A percentile compares a stretch with the other conserved stretches of the same genome.
These are phyloP conservation scores for Drosophila insularis DNA, from an alignment of 1,140 invertebrate genomes.

Conservation along the genomic window DNA sequence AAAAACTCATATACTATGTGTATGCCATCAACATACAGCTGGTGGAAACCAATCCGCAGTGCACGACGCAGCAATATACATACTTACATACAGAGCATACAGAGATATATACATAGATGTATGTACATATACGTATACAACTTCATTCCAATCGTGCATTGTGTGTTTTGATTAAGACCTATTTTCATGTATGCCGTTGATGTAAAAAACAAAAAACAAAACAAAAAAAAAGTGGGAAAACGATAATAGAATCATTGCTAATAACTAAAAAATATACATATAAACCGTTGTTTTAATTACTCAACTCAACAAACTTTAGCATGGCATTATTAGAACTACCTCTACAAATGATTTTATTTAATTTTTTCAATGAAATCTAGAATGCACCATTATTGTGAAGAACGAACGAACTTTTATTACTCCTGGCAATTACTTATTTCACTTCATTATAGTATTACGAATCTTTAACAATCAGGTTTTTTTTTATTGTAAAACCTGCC, in stretches of 20 bases:
- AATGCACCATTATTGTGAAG: no score
- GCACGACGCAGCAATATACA: conserved; percentile 19
- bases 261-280: conserved; percentile 27
- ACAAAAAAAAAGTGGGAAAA: conserved; percentile 28
- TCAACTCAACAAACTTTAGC: not conserved
- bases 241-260: conserved; percentile 70
- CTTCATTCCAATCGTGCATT: conserved; percentile 58
- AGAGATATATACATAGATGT: conserved; percentile 49
- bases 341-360: no score
- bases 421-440: no score
- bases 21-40: conserved; percentile 52
- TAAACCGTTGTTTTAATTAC: conserved; percentile 25
- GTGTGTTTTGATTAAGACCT: conserved; percentile 45
- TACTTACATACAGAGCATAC: not conserved
- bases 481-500: no score
- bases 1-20: conserved; percentile 39
- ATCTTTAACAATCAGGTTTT: no score
- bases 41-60: conserved; percentile 44
- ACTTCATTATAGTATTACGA: no score
- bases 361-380: no score
- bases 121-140: conserved; percentile 44
- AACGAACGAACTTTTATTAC: no score
- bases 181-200: conserved; percentile 49
- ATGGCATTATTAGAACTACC: no score
- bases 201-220: conserved; percentile 47